These are phyloP conservation scores for Teleopsis dalmanni DNA, from an alignment of 1,140 invertebrate genomes.

Conservation along the genomic window DNA sequence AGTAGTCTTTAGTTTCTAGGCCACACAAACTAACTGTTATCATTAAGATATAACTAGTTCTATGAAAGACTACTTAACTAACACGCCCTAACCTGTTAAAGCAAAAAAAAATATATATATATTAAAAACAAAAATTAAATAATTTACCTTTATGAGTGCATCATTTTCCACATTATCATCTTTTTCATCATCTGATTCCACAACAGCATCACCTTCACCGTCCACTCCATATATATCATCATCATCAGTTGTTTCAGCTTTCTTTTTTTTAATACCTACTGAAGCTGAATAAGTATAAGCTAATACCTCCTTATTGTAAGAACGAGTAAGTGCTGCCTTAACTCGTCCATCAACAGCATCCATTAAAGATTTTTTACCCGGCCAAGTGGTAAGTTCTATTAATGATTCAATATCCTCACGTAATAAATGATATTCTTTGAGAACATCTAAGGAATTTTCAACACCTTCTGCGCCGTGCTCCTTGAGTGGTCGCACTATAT, in stretches of 20 bases:
- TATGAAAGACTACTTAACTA: too few relatives aligned
- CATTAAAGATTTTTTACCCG: slow-evolving; percentile 66
- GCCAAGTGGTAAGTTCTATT: slow-evolving; percentile 78
- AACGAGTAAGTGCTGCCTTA: slow-evolving; percentile 86
- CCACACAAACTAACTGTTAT: too few relatives aligned
- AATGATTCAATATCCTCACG: slow-evolving; percentile 88
- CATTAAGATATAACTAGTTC: too few relatives aligned
- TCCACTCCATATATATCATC: slow-evolving; percentile 38
- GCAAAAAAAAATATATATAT: too few relatives aligned
- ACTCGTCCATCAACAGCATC: slow-evolving; percentile 72
- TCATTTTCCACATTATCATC: slow-evolving; percentile 62
- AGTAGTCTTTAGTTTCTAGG: too few relatives aligned
- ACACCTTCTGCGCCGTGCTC: slow-evolving; percentile 64
- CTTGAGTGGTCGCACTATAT: slow-evolving; percentile 66
- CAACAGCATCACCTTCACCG: slow-evolving; percentile 29
- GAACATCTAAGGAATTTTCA: slow-evolving; percentile 60
- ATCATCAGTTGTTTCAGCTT: slow-evolving; percentile 35
- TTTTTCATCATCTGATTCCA: slow-evolving; percentile 42
- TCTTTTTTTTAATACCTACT: slow-evolving; percentile 52
- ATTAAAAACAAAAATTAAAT: not conserved
- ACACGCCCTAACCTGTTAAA: too few relatives aligned
- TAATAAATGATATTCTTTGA: slow-evolving; percentile 77
- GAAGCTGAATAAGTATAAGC: slow-evolving; percentile 64
- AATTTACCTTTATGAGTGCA: slow-evolving; percentile 66
- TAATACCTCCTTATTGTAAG: slow-evolving; percentile 78